These are phyloP conservation scores for Bombus balteatus DNA, from an alignment of 1,140 invertebrate species.

Conservation along the genomic window DNA sequence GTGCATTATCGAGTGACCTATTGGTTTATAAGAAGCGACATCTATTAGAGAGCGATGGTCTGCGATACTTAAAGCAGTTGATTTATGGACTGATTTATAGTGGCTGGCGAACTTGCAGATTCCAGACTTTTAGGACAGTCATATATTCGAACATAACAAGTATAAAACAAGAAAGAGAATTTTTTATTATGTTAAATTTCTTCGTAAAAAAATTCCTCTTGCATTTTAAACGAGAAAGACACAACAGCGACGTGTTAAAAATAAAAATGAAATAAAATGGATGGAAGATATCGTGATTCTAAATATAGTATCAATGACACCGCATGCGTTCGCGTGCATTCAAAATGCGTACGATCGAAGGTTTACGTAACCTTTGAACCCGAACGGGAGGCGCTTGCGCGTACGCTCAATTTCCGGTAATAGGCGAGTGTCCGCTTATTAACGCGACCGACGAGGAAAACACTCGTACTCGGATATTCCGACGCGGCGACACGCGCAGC, in stretches of 20 bases:
- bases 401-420: constrained; percentile 66
- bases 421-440: constrained; percentile 22
- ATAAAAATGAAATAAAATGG: neutral
- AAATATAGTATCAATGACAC: neutral
- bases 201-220: neutral
- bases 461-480: constrained; percentile 18
- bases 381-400: constrained; percentile 45
- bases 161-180: neutral
- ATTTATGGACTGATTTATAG: neutral
- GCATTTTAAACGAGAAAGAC: neutral
- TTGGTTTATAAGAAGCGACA: neutral
- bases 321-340: neutral
- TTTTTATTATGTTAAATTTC: neutral
- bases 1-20: too few relatives aligned
- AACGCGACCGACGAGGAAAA: constrained; percentile 5
- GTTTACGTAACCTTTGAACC: constrained; percentile 69
- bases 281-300: neutral
- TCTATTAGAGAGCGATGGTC: neutral
- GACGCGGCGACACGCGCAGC: neutral
- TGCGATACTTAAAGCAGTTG: neutral
- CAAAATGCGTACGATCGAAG: constrained; percentile 36
- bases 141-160: too few relatives aligned
- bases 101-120: neutral
- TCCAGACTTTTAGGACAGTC: neutral
- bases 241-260: neutral